Percentiles rank a stretch among this genome's conserved stretches.
Conservation (phyloP, 2,888 invertebrate genomes). For the Scaptomyza flava region DNA sequence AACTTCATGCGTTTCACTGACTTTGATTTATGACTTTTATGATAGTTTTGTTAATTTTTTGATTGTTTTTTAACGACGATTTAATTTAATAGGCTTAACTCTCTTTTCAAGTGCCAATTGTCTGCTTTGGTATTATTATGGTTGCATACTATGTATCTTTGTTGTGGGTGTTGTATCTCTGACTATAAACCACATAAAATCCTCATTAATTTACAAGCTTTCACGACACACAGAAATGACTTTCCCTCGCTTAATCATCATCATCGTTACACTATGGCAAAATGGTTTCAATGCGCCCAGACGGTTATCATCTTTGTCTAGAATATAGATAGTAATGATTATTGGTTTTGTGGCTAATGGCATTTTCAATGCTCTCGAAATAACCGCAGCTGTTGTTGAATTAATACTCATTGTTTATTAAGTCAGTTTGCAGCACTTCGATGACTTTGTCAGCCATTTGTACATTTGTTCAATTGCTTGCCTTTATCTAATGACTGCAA, state of each 20-base stretch:
- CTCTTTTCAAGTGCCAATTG: slow-evolving; percentile 13
- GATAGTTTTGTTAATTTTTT: slow-evolving; percentile 40
- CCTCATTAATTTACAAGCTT: slow-evolving; percentile 67
- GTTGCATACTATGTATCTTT: slow-evolving; percentile 8
- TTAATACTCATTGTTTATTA: slow-evolving; percentile 47
- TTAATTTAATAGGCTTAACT: slow-evolving; percentile 50
- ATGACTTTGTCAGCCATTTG: slow-evolving; percentile 57
- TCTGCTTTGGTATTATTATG: slow-evolving; percentile 23
- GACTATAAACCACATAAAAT: slow-evolving; percentile 65
- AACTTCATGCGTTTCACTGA: neutral
- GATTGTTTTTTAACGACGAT: slow-evolving; percentile 48
- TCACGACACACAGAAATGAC: slow-evolving; percentile 54
- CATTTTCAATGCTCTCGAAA: slow-evolving; percentile 32
- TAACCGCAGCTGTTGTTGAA: slow-evolving; percentile 40
- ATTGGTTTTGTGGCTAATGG: slow-evolving; percentile 25
- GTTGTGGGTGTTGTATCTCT: slow-evolving; percentile 39
- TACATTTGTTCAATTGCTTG: neutral
- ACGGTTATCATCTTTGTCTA: slow-evolving; percentile 40
- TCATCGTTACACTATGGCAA: slow-evolving; percentile 23
- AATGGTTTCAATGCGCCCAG: slow-evolving; percentile 24
- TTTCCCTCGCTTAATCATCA: slow-evolving; percentile 66
- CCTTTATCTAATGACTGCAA: slow-evolving; percentile 60
- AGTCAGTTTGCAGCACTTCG: slow-evolving; percentile 42
- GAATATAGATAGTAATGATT: slow-evolving; percentile 35
- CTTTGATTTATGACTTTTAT: slow-evolving; percentile 2